These are phyloP conservation scores for Nasua narica DNA, from an alignment of 2,797 vertebrate species.

Conservation along the genomic window DNA sequence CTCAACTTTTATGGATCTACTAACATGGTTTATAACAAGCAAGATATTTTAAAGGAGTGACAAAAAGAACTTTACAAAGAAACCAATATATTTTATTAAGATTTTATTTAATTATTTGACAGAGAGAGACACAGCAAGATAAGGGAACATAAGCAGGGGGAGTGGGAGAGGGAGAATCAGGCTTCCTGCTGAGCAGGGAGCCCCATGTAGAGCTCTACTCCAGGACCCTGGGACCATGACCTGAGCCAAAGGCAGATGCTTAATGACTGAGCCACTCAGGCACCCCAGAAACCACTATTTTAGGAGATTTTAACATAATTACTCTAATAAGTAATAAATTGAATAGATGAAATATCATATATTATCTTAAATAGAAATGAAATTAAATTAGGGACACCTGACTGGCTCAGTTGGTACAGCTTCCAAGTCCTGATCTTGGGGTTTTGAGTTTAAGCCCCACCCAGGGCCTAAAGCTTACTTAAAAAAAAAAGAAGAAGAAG, in stretches of 20 bases:
- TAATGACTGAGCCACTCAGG: too few relatives aligned
- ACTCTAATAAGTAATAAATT: background rate
- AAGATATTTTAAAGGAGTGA: background rate
- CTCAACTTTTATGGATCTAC: background rate
- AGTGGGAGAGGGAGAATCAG: too few relatives aligned
- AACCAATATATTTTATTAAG: background rate
- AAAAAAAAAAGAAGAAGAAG: background rate
- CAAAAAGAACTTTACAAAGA: background rate
- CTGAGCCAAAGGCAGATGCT: too few relatives aligned
- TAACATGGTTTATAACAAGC: background rate
- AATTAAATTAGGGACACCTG: background rate
- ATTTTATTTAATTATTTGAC: too few relatives aligned
- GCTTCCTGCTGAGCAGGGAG: too few relatives aligned
- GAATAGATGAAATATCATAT: background rate
- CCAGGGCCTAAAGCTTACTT: background rate
- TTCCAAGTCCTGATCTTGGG: background rate
- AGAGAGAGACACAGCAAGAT: too few relatives aligned
- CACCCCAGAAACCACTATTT: background rate
- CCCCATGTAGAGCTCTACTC: too few relatives aligned
- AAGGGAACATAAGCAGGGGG: too few relatives aligned
- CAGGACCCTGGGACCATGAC: too few relatives aligned
- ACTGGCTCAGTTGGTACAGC: background rate
- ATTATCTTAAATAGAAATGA: background rate
- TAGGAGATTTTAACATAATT: background rate
- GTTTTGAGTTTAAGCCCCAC: background rate